phyloP scores from a whole-genome alignment of 2,888 invertebrate genomes.

The Leptopilina drosophilae region DNA sequence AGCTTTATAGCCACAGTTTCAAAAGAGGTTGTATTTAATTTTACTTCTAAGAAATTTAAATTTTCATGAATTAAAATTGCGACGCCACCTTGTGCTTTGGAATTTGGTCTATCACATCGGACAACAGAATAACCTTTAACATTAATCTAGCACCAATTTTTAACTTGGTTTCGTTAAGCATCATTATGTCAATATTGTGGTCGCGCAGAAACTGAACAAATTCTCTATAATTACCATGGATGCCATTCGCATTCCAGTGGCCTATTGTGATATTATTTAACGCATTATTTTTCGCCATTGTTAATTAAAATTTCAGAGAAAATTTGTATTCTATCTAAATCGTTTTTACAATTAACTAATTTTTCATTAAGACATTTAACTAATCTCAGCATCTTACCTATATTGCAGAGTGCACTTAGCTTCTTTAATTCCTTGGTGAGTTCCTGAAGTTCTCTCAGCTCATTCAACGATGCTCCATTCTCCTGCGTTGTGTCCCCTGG shows the following conservation, averaged over 20 bases:
- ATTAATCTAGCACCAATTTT: conserved; percentile 5
- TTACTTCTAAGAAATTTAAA: conserved; percentile 13
- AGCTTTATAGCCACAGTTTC: conserved; percentile 43
- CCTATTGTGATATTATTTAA: conserved; percentile 7
- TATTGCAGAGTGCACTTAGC: neutral
- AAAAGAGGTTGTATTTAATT: neutral
- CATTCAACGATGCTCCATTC: no score
- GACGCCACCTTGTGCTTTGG: conserved; percentile 5
- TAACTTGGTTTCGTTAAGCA: conserved; percentile 49
- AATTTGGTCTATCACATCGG: conserved; percentile 28
- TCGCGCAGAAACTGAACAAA: conserved; percentile 44
- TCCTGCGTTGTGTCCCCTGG: no score
- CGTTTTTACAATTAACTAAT: neutral
- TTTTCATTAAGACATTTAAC: neutral
- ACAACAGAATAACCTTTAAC: conserved; percentile 34
- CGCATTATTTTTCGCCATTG: neutral
- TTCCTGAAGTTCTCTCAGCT: neutral
- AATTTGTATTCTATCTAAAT: neutral
- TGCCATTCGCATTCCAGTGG: conserved; percentile 53
- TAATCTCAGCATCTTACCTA: neutral
- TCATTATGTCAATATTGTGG: conserved; percentile 49
- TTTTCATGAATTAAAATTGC: conserved; percentile 9
- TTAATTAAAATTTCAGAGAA: neutral
- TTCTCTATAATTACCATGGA: conserved; percentile 44
- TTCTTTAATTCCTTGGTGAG: neutral